Base-by-base conservation (phyloP, 2,797 vertebrate species). In the Propithecus deckenii region DNA sequence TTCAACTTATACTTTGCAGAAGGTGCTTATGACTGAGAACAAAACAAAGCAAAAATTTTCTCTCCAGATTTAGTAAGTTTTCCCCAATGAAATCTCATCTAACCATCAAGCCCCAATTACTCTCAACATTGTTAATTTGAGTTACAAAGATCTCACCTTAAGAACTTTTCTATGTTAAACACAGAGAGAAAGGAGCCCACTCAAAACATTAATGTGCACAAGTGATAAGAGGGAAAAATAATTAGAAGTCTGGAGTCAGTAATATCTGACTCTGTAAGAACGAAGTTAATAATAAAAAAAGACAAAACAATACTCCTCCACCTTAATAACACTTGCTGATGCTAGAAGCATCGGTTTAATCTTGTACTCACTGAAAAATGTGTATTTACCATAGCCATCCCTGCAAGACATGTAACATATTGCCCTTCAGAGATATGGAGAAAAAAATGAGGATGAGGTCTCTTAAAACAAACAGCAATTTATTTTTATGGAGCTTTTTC, bases 401-500 rank as follows among this genome's bases (percentile, higher is more conserved):
- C 89, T 98, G 89, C 28, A 98, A 98, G 96, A 95, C 59, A 61
- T 3, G 63, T 81, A 63, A 79, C 67, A 96, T 89, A 43, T 1
- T 91, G 86, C 28, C 84, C 97, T 97, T 96, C 46, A 95, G 97
- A 98, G 96, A 95, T 17, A 74, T 12, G 67, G 65, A 97, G 61
- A 97, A 93, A 97, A 97, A 97, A 95, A 55, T 87, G 55, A 13
- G 35, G 28, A 92, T 78, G 89, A 95, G 32, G 11, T 91, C 83
- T 89, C 71, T 96, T 87, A 74, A 95, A 97, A 97, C 96, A 95
- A 84, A 89, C 7, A 35, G 41, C 57, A 80, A 89, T 91, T 72
- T 48, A 48, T 97, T 96, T 97, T 97, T 93, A 95, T 91, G 92
- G 97, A 81, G 41, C 95, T 84, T 48, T 96, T 94, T 93, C 97